A percentile compares a stretch with the other conserved stretches of the same genome.
Evolutionary conservation across 37 sponge, comb jelly and placozoan genomes (phyloP).

Genomic region (Spongilla lacustris): DNA sequence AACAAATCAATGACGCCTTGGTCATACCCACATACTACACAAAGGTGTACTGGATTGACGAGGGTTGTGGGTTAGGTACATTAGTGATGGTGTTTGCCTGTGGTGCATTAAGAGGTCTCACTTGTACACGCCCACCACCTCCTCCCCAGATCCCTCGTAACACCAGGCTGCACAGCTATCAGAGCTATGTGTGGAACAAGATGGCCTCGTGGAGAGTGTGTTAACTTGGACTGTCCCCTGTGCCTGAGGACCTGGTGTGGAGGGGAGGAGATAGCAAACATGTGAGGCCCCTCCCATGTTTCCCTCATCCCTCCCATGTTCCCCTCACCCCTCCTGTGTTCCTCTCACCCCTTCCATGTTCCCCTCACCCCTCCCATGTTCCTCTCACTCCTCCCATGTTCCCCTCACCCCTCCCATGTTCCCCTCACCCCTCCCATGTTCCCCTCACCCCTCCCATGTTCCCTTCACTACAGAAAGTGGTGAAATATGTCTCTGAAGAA

Average conservation of each 20-base stretch:
- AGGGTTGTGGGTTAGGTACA: too few species aligned
- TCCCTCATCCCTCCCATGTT: too few species aligned
- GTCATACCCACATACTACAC: too few species aligned
- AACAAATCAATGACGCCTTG: too few species aligned
- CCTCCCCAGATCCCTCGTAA: constrained; percentile 72
- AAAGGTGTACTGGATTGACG: too few species aligned
- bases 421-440: neutral
- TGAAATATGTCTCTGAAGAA: constrained; percentile 58
- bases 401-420: neutral
- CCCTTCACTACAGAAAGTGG: constrained; percentile 8
- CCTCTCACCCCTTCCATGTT: neutral
- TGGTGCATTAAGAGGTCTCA: too few species aligned
- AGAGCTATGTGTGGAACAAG: constrained; percentile 89
- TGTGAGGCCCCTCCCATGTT: neutral
- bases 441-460: neutral
- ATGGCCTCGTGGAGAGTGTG: constrained; percentile 64
- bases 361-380: neutral
- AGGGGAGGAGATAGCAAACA: constrained; percentile 1
- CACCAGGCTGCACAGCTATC: constrained; percentile 81
- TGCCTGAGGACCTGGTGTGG: constrained; percentile 78
- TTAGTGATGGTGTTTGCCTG: too few species aligned
- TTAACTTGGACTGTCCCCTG: constrained; percentile 40
- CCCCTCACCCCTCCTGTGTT: too few species aligned
- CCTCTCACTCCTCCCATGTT: neutral
- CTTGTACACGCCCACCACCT: neutral